These are phyloP conservation scores for Nasonia oneida DNA, from an alignment of 2,888 invertebrate species.

Conservation along the genomic window DNA sequence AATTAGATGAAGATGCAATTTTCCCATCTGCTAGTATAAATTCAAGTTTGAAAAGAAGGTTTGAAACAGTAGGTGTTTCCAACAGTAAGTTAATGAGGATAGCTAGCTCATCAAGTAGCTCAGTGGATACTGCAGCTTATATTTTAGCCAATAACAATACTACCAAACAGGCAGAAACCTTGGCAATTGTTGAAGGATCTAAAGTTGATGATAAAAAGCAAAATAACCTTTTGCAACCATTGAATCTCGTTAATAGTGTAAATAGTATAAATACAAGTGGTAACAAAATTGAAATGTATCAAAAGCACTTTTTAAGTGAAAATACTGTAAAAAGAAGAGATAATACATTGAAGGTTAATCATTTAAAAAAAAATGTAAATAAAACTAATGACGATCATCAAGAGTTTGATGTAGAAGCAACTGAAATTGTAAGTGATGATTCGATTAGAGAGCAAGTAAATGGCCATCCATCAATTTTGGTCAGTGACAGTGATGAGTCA, in stretches of 20 bases:
- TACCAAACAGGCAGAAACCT: constrained; percentile 68
- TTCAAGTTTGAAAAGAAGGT: constrained; percentile 21
- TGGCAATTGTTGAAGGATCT: constrained; percentile 68
- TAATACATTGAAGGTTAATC: background rate
- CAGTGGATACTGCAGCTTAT: constrained; percentile 73
- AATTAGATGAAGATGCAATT: background rate
- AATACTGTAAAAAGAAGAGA: background rate
- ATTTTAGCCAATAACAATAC: constrained; percentile 71
- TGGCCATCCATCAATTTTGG: background rate
- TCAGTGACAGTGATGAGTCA: constrained; percentile 40
- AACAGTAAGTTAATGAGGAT: background rate
- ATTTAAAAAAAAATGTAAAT: background rate
- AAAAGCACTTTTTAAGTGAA: background rate
- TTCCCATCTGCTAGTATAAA: background rate
- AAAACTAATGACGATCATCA: background rate
- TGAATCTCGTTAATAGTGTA: background rate
- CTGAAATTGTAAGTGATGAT: background rate
- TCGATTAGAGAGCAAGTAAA: background rate
- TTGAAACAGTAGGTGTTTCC: background rate
- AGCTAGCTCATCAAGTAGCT: constrained; percentile 64
- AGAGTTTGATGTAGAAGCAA: background rate
- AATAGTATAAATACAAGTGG: constrained; percentile 8
- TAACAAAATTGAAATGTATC: background rate
- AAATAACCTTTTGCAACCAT: background rate
- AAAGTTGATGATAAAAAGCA: constrained; percentile 53